These are phyloP conservation scores for Drosophila gunungcola DNA, from an alignment of 1,140 invertebrate species.

Conservation along the genomic window DNA sequence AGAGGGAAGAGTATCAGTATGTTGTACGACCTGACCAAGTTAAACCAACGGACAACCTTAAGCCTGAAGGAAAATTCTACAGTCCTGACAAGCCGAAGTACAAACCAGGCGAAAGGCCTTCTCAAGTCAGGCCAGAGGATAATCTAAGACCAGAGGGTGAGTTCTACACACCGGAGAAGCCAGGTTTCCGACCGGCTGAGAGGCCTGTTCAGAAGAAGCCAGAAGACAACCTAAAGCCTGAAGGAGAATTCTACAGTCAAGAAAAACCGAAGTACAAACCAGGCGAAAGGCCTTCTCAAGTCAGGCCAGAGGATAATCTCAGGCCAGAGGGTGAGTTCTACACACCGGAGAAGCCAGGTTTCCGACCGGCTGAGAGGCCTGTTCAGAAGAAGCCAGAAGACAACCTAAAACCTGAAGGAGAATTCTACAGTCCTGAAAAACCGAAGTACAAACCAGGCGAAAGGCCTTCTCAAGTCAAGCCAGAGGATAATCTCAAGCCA, in stretches of 20 bases:
- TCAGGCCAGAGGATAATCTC: background rate
- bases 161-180: background rate
- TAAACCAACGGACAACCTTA: too few species aligned
- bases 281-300: too few species aligned
- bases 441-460: background rate
- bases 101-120: constrained; percentile 1
- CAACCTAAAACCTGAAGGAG: constrained; percentile 6
- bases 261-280: too few species aligned
- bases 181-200: background rate
- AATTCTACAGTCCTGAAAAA: constrained; percentile 3
- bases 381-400: background rate
- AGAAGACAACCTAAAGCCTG: background rate
- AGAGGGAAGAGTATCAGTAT: too few species aligned
- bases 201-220: background rate
- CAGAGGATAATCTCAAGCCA: background rate
- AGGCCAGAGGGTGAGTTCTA: background rate
- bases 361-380: background rate
- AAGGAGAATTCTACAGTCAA: too few species aligned
- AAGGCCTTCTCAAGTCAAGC: background rate
- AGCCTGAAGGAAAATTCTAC: constrained; percentile 88
- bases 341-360: background rate
- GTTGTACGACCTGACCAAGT: too few species aligned
- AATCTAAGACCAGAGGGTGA: background rate
- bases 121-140: background rate
- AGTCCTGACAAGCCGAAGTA: constrained; percentile 29